A percentile compares a stretch with the other conserved stretches of the same genome.
Conservation (phyloP, 2,888 invertebrate species). For the Taenaris catops region DNA sequence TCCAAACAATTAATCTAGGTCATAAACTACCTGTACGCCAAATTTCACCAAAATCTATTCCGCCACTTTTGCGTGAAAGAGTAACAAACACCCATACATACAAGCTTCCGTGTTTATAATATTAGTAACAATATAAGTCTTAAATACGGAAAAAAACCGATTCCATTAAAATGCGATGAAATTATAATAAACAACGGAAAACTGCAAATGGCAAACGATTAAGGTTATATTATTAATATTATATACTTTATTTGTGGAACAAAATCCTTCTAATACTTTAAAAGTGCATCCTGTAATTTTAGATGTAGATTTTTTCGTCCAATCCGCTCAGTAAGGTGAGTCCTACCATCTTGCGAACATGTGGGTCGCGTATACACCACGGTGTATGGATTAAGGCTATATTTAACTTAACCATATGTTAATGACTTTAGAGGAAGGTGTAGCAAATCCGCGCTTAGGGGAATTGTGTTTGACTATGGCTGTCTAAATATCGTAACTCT, state of each 20-base stretch:
- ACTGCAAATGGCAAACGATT: too few relatives aligned
- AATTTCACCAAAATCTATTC: too few relatives aligned
- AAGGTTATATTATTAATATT: too few relatives aligned
- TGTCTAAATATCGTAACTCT: slow-evolving; percentile 2
- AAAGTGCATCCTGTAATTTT: slow-evolving; percentile 73
- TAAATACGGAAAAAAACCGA: too few relatives aligned
- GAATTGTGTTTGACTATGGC: slow-evolving; percentile 31
- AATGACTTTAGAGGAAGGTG: slow-evolving; percentile 42
- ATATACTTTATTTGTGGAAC: slow-evolving; percentile 20
- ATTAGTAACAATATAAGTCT: too few relatives aligned
- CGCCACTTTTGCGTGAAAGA: too few relatives aligned
- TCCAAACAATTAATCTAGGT: too few relatives aligned
- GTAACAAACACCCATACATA: too few relatives aligned
- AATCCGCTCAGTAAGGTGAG: slow-evolving; percentile 63
- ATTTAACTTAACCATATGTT: slow-evolving; percentile 71
- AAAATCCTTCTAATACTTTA: slow-evolving; percentile 40
- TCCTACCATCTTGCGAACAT: slow-evolving; percentile 70
- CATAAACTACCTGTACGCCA: too few relatives aligned
- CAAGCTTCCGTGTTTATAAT: too few relatives aligned
- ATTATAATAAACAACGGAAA: too few relatives aligned
- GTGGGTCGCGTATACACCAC: slow-evolving; percentile 52
- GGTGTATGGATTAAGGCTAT: slow-evolving; percentile 49
- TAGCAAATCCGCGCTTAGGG: slow-evolving; percentile 26
- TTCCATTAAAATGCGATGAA: too few relatives aligned
- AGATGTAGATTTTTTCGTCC: slow-evolving; percentile 65